Conservation (phyloP, 2,797 vertebrate genomes). For the Acipenser transmontanus region DNA sequence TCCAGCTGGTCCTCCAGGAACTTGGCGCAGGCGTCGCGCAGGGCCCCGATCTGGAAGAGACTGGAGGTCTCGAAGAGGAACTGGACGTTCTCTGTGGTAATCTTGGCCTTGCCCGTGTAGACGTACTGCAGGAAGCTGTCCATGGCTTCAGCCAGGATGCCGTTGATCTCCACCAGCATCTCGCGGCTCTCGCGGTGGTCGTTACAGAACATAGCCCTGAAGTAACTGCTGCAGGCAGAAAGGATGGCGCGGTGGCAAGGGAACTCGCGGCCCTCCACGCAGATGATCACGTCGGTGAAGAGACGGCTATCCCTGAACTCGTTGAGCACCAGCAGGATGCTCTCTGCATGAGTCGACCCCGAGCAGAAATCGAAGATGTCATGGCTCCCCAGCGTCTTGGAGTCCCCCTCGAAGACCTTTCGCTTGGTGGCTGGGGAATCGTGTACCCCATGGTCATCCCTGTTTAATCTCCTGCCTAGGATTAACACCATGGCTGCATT, state of each 20-base stretch:
- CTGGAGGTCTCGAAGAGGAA: constrained; percentile 94
- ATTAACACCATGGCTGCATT: constrained; percentile 94
- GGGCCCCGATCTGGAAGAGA: constrained; percentile 85
- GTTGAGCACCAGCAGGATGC: constrained; percentile 90
- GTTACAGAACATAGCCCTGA: constrained; percentile 97
- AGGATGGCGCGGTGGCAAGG: constrained; percentile 93
- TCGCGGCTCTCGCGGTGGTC: constrained; percentile 92
- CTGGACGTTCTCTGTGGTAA: constrained; percentile 94
- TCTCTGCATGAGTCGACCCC: constrained; percentile 85
- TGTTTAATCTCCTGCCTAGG: constrained; percentile 87
- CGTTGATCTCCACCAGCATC: constrained; percentile 97
- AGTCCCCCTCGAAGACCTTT: constrained; percentile 93
- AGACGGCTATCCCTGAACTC: constrained; percentile 88
- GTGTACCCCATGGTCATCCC: constrained; percentile 81
- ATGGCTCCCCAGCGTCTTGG: constrained; percentile 70
- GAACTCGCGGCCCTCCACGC: constrained; percentile 91
- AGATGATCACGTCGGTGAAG: constrained; percentile 96
- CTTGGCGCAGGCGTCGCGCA: constrained; percentile 92
- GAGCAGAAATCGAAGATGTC: constrained; percentile 91
- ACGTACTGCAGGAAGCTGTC: constrained; percentile 92
- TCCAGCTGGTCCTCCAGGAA: constrained; percentile 96
- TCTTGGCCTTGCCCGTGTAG: constrained; percentile 90
- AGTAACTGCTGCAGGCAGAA: constrained; percentile 94
- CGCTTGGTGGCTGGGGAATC: constrained; percentile 93
- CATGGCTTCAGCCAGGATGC: constrained; percentile 92